Percentiles rank a stretch among this genome's conserved stretches.
These are phyloP conservation scores for Caenorhabditis macrosperma DNA, from an alignment of 2,888 invertebrate genomes.

Conservation along the genomic window DNA sequence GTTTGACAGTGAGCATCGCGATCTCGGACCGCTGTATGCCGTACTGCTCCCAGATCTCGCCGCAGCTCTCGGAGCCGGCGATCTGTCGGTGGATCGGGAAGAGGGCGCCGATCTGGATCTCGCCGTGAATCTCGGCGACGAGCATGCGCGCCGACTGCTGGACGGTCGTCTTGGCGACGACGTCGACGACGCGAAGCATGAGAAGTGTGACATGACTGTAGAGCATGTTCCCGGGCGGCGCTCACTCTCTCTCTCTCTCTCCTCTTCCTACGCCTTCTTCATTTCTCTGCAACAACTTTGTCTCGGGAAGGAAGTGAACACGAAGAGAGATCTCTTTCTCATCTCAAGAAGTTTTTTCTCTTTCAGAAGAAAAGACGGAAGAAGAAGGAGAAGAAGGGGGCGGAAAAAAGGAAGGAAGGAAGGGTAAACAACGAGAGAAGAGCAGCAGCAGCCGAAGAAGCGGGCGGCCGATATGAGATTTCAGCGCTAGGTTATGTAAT, in stretches of 20 bases:
- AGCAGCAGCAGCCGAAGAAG: too few species aligned
- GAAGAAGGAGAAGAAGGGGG: not conserved
- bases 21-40: slow-evolving; percentile 85
- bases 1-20: slow-evolving; percentile 74
- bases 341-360: slow-evolving; percentile 23
- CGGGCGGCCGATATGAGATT: slow-evolving; percentile 52
- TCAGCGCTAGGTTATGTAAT: slow-evolving; percentile 35
- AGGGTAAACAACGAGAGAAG: slow-evolving; percentile 38
- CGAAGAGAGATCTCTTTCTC: slow-evolving; percentile 18
- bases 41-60: slow-evolving; percentile 86
- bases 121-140: slow-evolving; percentile 79
- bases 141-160: slow-evolving; percentile 78
- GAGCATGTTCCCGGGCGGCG: slow-evolving; percentile 56
- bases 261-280: slow-evolving; percentile 36
- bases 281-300: slow-evolving; percentile 9
- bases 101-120: slow-evolving; percentile 79
- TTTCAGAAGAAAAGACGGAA: slow-evolving; percentile 15
- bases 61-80: slow-evolving; percentile 82
- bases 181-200: slow-evolving; percentile 79
- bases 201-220: slow-evolving; percentile 78
- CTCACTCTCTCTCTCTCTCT: slow-evolving; percentile 15
- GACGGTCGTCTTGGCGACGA: slow-evolving; percentile 78
- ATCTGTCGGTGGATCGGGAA: slow-evolving; percentile 79
- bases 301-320: not conserved
- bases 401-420: not conserved